Evolutionary conservation across 2,888 invertebrate species (phyloP).

Genomic region (Subacronicta megacephala): DNA sequence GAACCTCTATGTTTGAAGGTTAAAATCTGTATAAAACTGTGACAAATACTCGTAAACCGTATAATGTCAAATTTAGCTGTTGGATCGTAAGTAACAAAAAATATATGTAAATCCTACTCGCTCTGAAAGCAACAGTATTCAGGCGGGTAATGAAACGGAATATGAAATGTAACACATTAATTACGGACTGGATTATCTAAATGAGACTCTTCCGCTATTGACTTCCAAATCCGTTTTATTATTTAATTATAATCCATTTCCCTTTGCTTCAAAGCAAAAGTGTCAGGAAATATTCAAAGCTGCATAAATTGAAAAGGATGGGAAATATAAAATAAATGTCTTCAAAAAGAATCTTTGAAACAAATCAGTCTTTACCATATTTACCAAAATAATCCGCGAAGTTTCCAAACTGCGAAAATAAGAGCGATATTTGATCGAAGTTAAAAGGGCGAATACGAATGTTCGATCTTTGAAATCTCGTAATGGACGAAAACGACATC

Average conservation of each 20-base stretch:
- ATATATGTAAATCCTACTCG: slow-evolving; percentile 34
- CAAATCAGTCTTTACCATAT: slow-evolving; percentile 29
- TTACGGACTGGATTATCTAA: slow-evolving; percentile 14
- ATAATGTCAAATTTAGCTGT: slow-evolving; percentile 26
- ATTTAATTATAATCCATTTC: neutral
- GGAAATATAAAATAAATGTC: too few species aligned
- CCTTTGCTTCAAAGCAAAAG: neutral
- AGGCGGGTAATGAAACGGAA: slow-evolving; percentile 32
- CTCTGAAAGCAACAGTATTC: slow-evolving; percentile 9
- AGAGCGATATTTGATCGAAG: slow-evolving; percentile 73
- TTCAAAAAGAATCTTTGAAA: slow-evolving; percentile 12
- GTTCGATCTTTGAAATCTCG: slow-evolving; percentile 81
- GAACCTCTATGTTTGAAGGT: too few species aligned
- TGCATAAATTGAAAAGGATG: too few species aligned
- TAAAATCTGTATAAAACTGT: too few species aligned
- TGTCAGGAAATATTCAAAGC: slow-evolving; percentile 1
- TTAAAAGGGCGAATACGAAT: slow-evolving; percentile 79
- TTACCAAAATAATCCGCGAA: slow-evolving; percentile 32
- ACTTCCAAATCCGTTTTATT: neutral
- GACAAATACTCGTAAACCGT: too few species aligned
- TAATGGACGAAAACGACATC: slow-evolving; percentile 85
- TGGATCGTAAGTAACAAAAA: slow-evolving; percentile 31
- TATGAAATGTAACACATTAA: slow-evolving; percentile 29
- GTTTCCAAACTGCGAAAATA: slow-evolving; percentile 59
- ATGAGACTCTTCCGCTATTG: slow-evolving; percentile 1